A percentile compares a stretch with the other conserved stretches of the same genome.
phyloP scores from a whole-genome alignment of 2,888 invertebrate species.

The Orthosia gracilis region DNA sequence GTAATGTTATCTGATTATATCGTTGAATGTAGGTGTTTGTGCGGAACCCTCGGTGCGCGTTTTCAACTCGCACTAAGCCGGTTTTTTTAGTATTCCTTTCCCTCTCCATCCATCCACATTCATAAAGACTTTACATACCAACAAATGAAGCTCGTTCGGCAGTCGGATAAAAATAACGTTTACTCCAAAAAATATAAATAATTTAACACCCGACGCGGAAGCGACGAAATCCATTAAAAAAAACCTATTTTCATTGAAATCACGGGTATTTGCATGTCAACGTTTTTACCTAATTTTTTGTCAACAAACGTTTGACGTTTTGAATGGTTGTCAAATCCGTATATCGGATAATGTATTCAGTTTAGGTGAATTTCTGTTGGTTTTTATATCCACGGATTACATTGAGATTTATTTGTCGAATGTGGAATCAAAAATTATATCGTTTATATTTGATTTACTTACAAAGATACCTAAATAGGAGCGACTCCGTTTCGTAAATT shows the following conservation, averaged over 20 bases:
- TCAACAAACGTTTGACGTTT: slow-evolving; percentile 16
- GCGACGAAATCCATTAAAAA: slow-evolving; percentile 8
- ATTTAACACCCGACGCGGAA: not conserved
- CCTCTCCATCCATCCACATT: too few relatives aligned
- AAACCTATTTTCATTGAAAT: slow-evolving; percentile 17
- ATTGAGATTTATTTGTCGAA: not conserved
- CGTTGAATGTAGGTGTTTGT: too few relatives aligned
- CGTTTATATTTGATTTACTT: slow-evolving; percentile 1
- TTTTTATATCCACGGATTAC: slow-evolving; percentile 31
- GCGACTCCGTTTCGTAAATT: too few relatives aligned
- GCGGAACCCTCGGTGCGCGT: too few relatives aligned
- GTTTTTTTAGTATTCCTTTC: too few relatives aligned
- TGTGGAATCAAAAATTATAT: slow-evolving; percentile 3
- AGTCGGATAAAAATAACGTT: not conserved
- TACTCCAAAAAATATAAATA: not conserved
- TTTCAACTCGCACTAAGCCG: too few relatives aligned
- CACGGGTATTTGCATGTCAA: slow-evolving; percentile 21
- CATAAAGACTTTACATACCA: not conserved
- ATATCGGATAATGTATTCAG: slow-evolving; percentile 39
- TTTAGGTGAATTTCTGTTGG: slow-evolving; percentile 38
- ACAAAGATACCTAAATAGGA: too few relatives aligned
- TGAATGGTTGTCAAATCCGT: slow-evolving; percentile 47
- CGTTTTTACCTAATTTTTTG: slow-evolving; percentile 28
- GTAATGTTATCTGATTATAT: too few relatives aligned
- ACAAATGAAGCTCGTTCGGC: too few relatives aligned